A percentile compares a stretch with the other conserved stretches of the same genome.
Evolutionary conservation across 2,888 invertebrate genomes (phyloP).

Genomic region (Mesoligia furuncula): DNA sequence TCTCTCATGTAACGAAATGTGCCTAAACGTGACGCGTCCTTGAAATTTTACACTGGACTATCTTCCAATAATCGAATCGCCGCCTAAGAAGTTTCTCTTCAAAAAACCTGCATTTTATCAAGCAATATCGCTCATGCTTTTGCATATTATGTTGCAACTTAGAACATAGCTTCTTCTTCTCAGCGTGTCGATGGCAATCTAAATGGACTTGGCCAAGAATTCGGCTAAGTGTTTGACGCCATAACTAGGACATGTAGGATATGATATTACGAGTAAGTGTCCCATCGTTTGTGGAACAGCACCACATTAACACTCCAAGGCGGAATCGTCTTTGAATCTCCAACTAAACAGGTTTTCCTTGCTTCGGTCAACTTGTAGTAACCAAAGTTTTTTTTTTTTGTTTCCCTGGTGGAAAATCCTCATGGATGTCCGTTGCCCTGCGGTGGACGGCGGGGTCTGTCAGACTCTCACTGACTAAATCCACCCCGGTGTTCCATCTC

Average conservation of each 20-base stretch:
- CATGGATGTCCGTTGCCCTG: too few relatives aligned
- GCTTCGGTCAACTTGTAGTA: too few relatives aligned
- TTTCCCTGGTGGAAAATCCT: too few relatives aligned
- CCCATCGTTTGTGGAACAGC: too few relatives aligned
- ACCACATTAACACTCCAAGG: background rate
- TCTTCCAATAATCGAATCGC: background rate
- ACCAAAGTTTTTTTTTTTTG: too few relatives aligned
- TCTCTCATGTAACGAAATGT: background rate
- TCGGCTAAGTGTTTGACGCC: background rate
- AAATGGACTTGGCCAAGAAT: background rate
- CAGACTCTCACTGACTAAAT: too few relatives aligned
- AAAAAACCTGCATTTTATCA: background rate
- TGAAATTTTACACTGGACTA: background rate
- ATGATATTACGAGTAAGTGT: background rate
- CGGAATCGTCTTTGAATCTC: background rate
- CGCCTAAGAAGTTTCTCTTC: background rate
- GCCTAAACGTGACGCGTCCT: background rate
- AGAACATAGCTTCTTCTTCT: background rate
- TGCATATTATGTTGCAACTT: background rate
- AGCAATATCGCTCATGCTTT: background rate
- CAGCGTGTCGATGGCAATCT: background rate
- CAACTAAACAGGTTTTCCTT: background rate
- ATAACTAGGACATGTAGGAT: background rate
- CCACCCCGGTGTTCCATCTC: too few relatives aligned
- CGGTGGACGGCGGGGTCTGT: too few relatives aligned